These are phyloP conservation scores for Phataginus tricuspis DNA, from an alignment of 2,797 vertebrate genomes.

Conservation along the genomic window DNA sequence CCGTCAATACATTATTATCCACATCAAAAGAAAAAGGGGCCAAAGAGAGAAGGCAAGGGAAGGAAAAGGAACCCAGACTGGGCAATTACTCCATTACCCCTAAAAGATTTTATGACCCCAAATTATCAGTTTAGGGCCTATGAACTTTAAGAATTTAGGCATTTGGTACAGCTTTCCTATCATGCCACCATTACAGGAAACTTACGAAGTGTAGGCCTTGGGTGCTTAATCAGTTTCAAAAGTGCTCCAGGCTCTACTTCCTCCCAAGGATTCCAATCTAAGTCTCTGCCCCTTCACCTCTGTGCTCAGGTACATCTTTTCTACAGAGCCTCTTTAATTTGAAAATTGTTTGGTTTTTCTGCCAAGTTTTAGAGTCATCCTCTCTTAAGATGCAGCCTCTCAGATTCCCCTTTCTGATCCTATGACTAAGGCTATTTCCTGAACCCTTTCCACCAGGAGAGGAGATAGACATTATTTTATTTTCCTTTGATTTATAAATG, in stretches of 20 bases:
- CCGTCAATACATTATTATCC: background rate
- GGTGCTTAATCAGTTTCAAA: background rate
- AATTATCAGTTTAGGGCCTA: background rate
- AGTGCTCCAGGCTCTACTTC: background rate
- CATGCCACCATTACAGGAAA: background rate
- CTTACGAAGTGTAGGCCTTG: background rate
- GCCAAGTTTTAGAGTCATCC: background rate
- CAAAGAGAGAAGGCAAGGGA: background rate
- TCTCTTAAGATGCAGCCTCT: background rate
- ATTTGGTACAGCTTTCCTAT: background rate
- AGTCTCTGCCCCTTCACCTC: background rate
- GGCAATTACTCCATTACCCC: background rate
- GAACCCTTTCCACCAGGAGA: background rate
- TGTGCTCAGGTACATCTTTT: background rate
- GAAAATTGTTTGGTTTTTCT: background rate
- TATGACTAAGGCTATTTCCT: background rate
- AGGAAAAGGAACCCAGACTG: background rate
- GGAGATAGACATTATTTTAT: background rate
- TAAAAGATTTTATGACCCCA: background rate
- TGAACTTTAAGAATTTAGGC: background rate
- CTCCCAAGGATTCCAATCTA: background rate
- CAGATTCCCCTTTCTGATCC: background rate
- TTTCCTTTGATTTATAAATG: constrained; percentile 24
- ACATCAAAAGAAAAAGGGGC: background rate
- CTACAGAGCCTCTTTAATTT: background rate